Evolutionary conservation across 2,888 invertebrate genomes (phyloP), one percentile per base, ranked within the genome.

Genomic region (Holacanthella duospinosa): DNA sequence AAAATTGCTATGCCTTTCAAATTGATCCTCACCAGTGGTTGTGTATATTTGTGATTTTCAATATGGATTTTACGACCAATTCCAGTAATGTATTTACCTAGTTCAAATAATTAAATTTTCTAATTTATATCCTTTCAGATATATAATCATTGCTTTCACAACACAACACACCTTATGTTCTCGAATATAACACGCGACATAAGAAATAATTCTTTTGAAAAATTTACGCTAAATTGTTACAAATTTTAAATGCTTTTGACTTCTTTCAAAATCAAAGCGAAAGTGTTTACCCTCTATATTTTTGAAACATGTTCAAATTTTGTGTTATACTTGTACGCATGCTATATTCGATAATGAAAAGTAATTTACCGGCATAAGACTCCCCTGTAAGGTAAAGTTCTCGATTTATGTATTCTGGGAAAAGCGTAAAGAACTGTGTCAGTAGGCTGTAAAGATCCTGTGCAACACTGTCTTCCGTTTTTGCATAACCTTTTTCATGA

Each of bases 331-430:
- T n/a, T n/a, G n/a, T n/a, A n/a, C n/a, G n/a, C n/a, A n/a, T n/a
- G n/a, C n/a, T n/a, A n/a, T n/a, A n/a, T n/a, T n/a, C n/a, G n/a
- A n/a, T n/a, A n/a, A n/a, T n/a, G n/a, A n/a, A n/a, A n/a, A n/a
- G n/a, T n/a, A n/a, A n/a, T 71, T 81, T 81, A 43, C 84, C 93
- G 54, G 84, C 92, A 75, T 93, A 93, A 0, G 91, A 92, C 79
- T 94, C 93, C 1, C 94, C 94, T 0, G 89, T 86, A 0, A 91
- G 84, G 79, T 85, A 95, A 76, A 95, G 93, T 59, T 87, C 86
- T 73, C 86, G 86, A 0, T 79, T 75, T 74, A 84, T 84, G 28
- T 87, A 78, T 72, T 89, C 85, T 0, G 87, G 86, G 75, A 93
- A 95, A 0, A 94, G 75, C 68, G 84, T 80, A 76, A 91, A 93